These are phyloP conservation scores for Crax fasciolata DNA, from an alignment of 2,797 vertebrate genomes.

Conservation along the genomic window DNA sequence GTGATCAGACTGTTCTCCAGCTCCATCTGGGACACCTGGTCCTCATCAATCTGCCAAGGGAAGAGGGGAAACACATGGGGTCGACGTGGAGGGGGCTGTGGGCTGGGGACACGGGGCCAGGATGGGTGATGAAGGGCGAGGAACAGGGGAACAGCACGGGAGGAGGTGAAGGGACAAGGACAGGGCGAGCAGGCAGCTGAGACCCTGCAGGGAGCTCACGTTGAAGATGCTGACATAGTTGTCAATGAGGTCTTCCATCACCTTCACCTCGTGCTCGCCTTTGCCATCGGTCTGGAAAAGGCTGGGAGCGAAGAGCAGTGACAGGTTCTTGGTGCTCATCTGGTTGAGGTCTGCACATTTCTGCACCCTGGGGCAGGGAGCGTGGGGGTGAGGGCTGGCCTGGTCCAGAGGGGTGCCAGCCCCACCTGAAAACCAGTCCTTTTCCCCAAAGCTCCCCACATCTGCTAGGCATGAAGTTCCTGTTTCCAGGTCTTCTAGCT, in stretches of 20 bases:
- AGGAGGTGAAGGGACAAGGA: background rate
- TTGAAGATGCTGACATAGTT: conserved; percentile 93
- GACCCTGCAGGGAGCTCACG: conserved; percentile 80
- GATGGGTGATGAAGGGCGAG: background rate
- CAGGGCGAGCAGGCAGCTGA: background rate
- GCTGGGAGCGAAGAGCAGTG: conserved; percentile 95
- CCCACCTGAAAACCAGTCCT: accelerated
- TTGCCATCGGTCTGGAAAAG: conserved; percentile 98
- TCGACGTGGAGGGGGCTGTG: accelerated
- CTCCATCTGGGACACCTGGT: conserved; percentile 96
- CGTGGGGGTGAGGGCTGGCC: background rate
- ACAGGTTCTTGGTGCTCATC: conserved; percentile 98
- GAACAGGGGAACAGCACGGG: background rate
- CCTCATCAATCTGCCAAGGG: conserved; percentile 91
- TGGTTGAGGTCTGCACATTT: conserved; percentile 96
- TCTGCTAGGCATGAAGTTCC: background rate
- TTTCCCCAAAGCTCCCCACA: background rate
- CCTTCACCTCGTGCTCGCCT: conserved; percentile 95
- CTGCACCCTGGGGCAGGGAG: conserved; percentile 88
- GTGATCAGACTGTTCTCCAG: conserved; percentile 97
- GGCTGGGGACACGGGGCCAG: too few relatives aligned
- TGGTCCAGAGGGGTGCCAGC: background rate
- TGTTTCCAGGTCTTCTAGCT: background rate
- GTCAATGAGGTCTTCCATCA: conserved; percentile 95
- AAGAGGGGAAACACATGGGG: background rate